Conservation (phyloP, 2,113 vertebrate species). For the Rhodinocichla rosea region DNA sequence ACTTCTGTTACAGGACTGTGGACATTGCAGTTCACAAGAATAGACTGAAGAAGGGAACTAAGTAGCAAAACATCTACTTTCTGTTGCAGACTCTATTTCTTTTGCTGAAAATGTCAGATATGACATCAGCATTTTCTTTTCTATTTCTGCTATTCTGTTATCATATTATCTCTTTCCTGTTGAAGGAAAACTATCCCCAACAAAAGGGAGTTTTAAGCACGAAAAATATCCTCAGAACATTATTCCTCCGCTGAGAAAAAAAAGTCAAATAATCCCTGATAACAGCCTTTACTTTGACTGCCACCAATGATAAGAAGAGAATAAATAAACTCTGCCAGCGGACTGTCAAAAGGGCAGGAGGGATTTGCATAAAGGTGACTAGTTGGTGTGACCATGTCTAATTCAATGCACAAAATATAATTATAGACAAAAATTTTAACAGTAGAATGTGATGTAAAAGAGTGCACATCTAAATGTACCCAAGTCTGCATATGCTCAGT, state of each 20-base stretch:
- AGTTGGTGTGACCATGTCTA: neutral
- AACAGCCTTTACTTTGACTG: neutral
- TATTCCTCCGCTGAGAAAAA: neutral
- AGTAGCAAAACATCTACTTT: neutral
- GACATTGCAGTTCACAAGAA: neutral
- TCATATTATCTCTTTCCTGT: neutral
- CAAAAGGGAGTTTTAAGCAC: neutral
- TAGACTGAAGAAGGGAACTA: neutral
- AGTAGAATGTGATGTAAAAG: neutral
- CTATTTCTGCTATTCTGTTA: neutral
- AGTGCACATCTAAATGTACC: neutral
- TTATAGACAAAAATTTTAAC: neutral
- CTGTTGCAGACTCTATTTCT: neutral
- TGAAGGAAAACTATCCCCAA: neutral
- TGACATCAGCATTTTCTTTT: neutral
- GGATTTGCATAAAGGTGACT: neutral
- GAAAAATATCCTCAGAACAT: neutral
- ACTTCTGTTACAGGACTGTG: neutral
- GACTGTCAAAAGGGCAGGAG: neutral
- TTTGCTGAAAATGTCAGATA: neutral
- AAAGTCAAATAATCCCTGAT: neutral
- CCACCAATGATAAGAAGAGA: neutral
- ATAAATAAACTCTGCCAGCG: neutral
- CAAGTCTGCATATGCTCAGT: fast-evolving
- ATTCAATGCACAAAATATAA: neutral